Evolutionary conservation across 2,113 vertebrate species (phyloP).

Genomic region (Maccullochella peelii): DNA sequence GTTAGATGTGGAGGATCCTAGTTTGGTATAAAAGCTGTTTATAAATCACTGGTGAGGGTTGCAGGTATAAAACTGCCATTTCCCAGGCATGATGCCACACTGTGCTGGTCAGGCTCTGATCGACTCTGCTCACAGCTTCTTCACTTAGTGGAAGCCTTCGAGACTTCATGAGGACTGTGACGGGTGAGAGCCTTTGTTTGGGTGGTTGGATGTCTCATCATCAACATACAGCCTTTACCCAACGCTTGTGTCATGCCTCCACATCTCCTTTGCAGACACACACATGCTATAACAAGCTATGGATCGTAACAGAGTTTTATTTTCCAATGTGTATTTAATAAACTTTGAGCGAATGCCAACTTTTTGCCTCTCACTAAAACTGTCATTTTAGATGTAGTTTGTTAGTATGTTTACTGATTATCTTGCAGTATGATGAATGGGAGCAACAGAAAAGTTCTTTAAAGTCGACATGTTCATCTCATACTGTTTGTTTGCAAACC

Average conservation of each 20-base stretch:
- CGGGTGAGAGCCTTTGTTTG: background rate
- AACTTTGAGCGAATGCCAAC: slow-evolving; percentile 50
- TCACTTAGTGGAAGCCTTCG: background rate
- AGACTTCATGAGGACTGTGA: background rate
- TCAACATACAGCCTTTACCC: background rate
- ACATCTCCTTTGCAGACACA: slow-evolving; percentile 40
- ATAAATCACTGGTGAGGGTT: background rate
- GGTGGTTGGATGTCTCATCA: background rate
- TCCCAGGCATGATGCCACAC: background rate
- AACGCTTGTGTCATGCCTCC: slow-evolving; percentile 4
- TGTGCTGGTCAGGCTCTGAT: slow-evolving; percentile 13
- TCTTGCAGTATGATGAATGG: background rate
- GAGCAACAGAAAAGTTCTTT: background rate
- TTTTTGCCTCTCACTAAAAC: background rate
- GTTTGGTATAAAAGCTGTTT: background rate
- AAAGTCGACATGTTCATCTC: background rate
- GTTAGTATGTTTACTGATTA: too few species aligned
- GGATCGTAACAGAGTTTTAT: slow-evolving; percentile 47
- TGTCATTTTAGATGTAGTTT: background rate
- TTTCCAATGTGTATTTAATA: slow-evolving; percentile 70
- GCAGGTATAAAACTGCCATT: slow-evolving; percentile 7
- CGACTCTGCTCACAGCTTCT: background rate
- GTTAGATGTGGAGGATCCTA: background rate
- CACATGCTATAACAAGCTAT: slow-evolving; percentile 47
- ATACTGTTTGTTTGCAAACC: background rate